Evolutionary conservation across 2,797 vertebrate genomes (phyloP).

Genomic region (Schizopygopsis malacanthus): DNA sequence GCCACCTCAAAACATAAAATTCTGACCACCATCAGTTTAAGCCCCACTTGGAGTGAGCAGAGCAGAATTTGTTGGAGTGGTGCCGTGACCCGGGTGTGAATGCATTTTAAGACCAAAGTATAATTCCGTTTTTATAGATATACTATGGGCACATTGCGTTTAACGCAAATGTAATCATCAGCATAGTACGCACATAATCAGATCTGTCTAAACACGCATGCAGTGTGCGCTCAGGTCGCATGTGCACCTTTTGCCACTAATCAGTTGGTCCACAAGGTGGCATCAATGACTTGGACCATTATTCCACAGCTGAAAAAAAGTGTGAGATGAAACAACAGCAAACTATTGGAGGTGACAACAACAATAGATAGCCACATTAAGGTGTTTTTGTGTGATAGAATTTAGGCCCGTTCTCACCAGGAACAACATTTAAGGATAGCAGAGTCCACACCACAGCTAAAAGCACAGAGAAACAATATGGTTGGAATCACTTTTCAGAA

Average conservation of each 20-base stretch:
- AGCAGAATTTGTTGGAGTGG: background rate
- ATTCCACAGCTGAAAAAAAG: background rate
- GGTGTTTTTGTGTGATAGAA: background rate
- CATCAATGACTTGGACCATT: background rate
- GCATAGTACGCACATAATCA: background rate
- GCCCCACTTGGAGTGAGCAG: background rate
- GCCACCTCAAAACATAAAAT: too few relatives aligned
- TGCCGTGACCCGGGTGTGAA: background rate
- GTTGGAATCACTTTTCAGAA: too few relatives aligned
- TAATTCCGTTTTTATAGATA: background rate
- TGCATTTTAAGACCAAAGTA: background rate
- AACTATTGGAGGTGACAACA: background rate
- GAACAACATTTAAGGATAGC: too few relatives aligned
- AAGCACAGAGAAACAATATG: too few relatives aligned
- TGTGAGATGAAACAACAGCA: background rate
- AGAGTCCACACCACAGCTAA: too few relatives aligned
- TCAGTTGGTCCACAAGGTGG: background rate
- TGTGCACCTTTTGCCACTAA: background rate
- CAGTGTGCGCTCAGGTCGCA: background rate
- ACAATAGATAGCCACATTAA: background rate
- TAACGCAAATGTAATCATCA: background rate
- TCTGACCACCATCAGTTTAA: background rate
- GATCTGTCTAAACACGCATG: background rate
- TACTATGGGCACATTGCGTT: background rate
- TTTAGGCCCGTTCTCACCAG: too few relatives aligned